A percentile compares a stretch with the other conserved stretches of the same genome.
Evolutionary conservation across 1,140 invertebrate genomes (phyloP).

Genomic region (Drosophila hydei): DNA sequence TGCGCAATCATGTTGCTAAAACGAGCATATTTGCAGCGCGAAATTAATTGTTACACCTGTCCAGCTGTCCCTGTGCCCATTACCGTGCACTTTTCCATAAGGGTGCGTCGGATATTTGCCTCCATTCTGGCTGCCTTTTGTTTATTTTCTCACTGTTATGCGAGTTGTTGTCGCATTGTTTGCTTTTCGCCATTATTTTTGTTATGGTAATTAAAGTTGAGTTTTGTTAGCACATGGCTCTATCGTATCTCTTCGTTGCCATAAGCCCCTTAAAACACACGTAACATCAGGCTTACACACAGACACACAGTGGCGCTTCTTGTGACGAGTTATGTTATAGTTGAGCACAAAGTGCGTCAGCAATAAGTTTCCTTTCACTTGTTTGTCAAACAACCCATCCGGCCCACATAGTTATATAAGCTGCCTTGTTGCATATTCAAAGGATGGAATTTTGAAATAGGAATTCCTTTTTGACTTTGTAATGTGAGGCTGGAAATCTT

Average conservation of each 20-base stretch:
- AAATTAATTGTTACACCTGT: slow-evolving; percentile 73
- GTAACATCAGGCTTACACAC: background rate
- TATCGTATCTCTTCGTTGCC: background rate
- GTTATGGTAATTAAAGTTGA: slow-evolving; percentile 61
- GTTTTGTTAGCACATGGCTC: slow-evolving; percentile 30
- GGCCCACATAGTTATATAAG: background rate
- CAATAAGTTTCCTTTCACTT: background rate
- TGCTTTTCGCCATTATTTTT: slow-evolving; percentile 55
- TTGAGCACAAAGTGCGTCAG: slow-evolving; percentile 11
- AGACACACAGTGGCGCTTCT: slow-evolving; percentile 8
- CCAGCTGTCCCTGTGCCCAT: background rate
- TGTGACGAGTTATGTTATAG: slow-evolving; percentile 16
- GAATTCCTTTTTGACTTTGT: background rate
- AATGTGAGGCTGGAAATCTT: background rate
- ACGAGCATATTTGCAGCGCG: slow-evolving; percentile 26
- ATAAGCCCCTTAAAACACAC: background rate
- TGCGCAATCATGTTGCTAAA: background rate
- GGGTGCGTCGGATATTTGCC: background rate
- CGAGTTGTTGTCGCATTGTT: slow-evolving; percentile 46
- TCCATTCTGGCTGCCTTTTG: slow-evolving; percentile 31
- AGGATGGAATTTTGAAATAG: background rate
- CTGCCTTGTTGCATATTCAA: slow-evolving; percentile 10
- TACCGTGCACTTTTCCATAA: background rate
- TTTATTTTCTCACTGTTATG: slow-evolving; percentile 72
- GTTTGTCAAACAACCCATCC: no score